A percentile compares a stretch with the other conserved stretches of the same genome.
Evolutionary conservation across 1,140 invertebrate species (phyloP).

Genomic region (Drosophila rufa): DNA sequence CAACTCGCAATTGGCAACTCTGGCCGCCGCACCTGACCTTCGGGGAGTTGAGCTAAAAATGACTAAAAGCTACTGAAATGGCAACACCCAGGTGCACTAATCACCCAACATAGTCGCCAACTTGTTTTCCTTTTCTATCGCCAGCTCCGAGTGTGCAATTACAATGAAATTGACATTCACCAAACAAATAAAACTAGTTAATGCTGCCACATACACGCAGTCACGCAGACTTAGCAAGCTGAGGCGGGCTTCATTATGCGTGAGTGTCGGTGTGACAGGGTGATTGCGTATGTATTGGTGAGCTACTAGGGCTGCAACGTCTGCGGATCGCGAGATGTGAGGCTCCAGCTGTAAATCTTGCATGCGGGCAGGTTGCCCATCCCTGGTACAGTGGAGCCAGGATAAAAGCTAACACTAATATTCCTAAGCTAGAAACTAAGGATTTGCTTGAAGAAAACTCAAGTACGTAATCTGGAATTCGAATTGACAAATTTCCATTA

Average conservation of each 20-base stretch:
- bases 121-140: conserved; percentile 65
- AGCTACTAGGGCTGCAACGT: conserved; percentile 32
- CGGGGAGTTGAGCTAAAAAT: conserved; percentile 36
- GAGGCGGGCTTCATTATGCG: conserved; percentile 26
- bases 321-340: conserved; percentile 17
- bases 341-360: conserved; percentile 8
- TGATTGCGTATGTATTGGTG: conserved; percentile 1
- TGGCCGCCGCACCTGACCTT: conserved; percentile 60
- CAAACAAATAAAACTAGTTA: conserved; percentile 78
- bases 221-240: conserved; percentile 11
- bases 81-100: conserved; percentile 59
- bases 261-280: background rate
- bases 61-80: conserved; percentile 38
- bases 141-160: conserved; percentile 55
- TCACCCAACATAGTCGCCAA: conserved; percentile 50
- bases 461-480: background rate
- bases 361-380: conserved; percentile 6
- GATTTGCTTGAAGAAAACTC: background rate
- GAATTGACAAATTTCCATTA: background rate
- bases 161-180: conserved; percentile 82
- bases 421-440: too few species aligned
- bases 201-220: conserved; percentile 56
- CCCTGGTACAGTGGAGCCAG: conserved; percentile 24
- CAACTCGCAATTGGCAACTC: conserved; percentile 37
- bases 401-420: background rate